These are phyloP conservation scores for Drosophila dives DNA, from an alignment of 2,888 invertebrate genomes.

Conservation along the genomic window DNA sequence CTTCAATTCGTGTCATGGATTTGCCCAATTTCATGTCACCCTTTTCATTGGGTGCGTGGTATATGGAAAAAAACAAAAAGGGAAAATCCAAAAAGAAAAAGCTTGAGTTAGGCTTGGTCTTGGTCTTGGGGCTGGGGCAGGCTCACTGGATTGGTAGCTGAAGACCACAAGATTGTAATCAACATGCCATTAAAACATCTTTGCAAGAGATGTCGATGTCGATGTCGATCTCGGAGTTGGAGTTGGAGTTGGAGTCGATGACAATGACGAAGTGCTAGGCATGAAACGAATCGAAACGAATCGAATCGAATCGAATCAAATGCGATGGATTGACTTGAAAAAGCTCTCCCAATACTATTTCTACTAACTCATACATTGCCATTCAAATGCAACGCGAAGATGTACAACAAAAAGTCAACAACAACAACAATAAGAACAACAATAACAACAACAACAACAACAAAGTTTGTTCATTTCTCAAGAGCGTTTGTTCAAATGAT, in stretches of 20 bases:
- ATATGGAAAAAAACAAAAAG: slow-evolving; percentile 30
- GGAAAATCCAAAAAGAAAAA: slow-evolving; percentile 60
- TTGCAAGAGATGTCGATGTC: slow-evolving; percentile 75
- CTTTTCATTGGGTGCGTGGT: neutral
- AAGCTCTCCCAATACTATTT: slow-evolving; percentile 20
- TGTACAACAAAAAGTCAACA: slow-evolving; percentile 44
- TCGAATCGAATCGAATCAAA: slow-evolving; percentile 55
- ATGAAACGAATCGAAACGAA: slow-evolving; percentile 70
- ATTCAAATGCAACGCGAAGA: slow-evolving; percentile 76
- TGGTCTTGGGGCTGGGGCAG: slow-evolving; percentile 14
- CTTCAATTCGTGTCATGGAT: neutral
- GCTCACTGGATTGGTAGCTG: slow-evolving; percentile 19
- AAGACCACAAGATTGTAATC: slow-evolving; percentile 81
- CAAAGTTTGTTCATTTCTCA: slow-evolving; percentile 74
- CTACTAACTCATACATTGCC: slow-evolving; percentile 54
- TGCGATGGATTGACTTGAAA: slow-evolving; percentile 51
- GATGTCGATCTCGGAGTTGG: slow-evolving; percentile 2
- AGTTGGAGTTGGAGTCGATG: slow-evolving; percentile 68
- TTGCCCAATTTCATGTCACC: neutral
- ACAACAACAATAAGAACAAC: slow-evolving; percentile 14
- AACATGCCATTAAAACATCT: slow-evolving; percentile 82
- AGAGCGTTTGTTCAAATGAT: slow-evolving; percentile 41
- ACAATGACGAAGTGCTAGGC: slow-evolving; percentile 75
- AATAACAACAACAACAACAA: slow-evolving; percentile 13
- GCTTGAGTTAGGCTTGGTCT: slow-evolving; percentile 18